Conservation (phyloP, 2,113 vertebrate species). For the Origma solitaria region DNA sequence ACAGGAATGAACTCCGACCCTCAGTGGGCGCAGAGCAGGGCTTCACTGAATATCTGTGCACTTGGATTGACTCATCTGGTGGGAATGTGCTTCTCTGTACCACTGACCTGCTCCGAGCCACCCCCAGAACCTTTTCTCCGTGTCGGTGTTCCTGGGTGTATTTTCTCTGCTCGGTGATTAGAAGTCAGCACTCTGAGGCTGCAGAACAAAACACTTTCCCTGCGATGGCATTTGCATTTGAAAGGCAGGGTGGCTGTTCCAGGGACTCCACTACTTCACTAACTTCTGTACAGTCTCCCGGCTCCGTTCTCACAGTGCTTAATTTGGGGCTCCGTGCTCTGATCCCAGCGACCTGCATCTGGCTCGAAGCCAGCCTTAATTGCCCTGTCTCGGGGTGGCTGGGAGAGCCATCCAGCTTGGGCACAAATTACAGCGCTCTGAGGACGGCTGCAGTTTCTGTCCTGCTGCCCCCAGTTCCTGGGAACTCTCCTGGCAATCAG, state of each 20-base stretch:
- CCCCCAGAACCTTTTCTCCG: background rate
- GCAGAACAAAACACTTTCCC: background rate
- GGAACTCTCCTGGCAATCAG: constrained; percentile 45
- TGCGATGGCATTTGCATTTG: constrained; percentile 32
- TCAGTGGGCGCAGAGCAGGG: background rate
- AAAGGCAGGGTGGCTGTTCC: constrained; percentile 25
- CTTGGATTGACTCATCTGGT: background rate
- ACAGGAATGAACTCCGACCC: rapidly evolving
- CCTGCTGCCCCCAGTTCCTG: constrained; percentile 28
- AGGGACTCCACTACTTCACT: background rate
- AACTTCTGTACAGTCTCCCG: background rate
- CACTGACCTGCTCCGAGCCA: background rate
- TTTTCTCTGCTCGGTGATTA: background rate
- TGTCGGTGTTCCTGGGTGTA: background rate
- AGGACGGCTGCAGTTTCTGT: constrained; percentile 15
- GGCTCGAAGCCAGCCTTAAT: background rate
- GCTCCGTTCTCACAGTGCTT: background rate
- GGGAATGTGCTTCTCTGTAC: background rate
- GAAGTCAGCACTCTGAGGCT: background rate
- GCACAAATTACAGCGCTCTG: background rate
- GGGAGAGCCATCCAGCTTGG: background rate
- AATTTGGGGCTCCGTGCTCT: background rate
- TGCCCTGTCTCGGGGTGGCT: background rate
- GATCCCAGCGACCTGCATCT: background rate
- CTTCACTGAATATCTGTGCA: rapidly evolving